Percentiles rank a stretch among this genome's conserved stretches.
Evolutionary conservation across 2,113 vertebrate species (phyloP).

Genomic region (Cryptotis parvus): DNA sequence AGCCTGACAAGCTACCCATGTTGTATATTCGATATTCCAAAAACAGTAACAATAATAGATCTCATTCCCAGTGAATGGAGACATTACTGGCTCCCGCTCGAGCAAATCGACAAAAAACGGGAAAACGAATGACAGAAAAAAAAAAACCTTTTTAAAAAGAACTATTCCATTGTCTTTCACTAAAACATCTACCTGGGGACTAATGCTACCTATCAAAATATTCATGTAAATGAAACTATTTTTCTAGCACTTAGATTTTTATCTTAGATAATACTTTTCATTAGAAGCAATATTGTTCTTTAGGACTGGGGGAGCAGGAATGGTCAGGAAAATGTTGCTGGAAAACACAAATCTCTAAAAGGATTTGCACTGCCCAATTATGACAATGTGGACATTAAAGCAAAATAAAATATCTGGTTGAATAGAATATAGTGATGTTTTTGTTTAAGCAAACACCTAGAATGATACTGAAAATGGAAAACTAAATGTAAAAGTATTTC

Average conservation of each 20-base stretch:
- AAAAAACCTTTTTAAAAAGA: too few relatives aligned
- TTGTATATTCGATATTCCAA: too few relatives aligned
- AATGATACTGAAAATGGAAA: slow-evolving; percentile 16
- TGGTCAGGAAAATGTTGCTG: background rate
- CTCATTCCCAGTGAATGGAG: too few relatives aligned
- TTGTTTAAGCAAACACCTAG: background rate
- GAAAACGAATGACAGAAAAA: too few relatives aligned
- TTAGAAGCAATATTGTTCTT: background rate
- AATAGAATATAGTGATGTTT: background rate
- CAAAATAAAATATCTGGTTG: background rate
- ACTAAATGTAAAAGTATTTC: background rate
- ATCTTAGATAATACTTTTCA: slow-evolving; percentile 30
- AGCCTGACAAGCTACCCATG: too few relatives aligned
- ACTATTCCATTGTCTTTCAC: background rate
- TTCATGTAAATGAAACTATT: background rate
- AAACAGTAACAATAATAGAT: too few relatives aligned
- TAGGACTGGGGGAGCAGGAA: background rate
- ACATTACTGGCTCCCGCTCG: too few relatives aligned
- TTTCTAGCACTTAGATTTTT: background rate
- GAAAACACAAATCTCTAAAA: background rate
- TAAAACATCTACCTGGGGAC: background rate
- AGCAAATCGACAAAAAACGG: too few relatives aligned
- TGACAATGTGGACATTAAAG: background rate
- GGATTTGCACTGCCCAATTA: background rate
- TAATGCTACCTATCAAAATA: background rate